These are phyloP conservation scores for Troglohyphantes excavatus DNA, from an alignment of 2,888 invertebrate genomes.

Conservation along the genomic window DNA sequence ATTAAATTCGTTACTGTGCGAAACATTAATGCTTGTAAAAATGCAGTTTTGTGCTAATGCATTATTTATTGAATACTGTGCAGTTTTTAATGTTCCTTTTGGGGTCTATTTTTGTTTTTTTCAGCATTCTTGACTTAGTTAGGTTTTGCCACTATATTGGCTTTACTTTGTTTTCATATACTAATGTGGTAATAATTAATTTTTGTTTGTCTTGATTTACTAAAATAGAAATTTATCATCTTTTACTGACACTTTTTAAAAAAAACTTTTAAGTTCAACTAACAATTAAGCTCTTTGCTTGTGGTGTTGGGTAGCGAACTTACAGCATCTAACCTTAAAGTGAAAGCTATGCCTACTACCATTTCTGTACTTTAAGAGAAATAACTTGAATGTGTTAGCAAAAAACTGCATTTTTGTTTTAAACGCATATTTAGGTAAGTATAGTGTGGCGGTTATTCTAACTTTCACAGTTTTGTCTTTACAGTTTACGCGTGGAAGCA, in stretches of 20 bases:
- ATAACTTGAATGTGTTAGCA: slow-evolving; percentile 8
- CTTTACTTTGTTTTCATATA: background rate
- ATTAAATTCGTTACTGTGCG: background rate
- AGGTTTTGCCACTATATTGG: background rate
- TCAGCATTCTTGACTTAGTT: background rate
- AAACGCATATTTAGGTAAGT: background rate
- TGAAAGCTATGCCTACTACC: background rate
- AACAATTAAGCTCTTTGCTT: too few species aligned
- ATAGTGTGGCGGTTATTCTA: background rate
- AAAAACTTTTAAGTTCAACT: too few species aligned
- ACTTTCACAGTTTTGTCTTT: background rate
- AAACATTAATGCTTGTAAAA: slow-evolving; percentile 9
- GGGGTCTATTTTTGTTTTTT: background rate
- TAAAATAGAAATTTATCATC: too few species aligned
- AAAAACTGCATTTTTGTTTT: background rate
- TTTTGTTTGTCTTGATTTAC: too few species aligned
- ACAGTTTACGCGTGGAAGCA: slow-evolving; percentile 9
- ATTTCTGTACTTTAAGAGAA: background rate
- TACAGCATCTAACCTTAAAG: too few species aligned
- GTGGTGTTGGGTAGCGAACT: too few species aligned
- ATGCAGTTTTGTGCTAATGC: slow-evolving; percentile 31
- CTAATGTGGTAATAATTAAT: too few species aligned
- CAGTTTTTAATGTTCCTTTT: too few species aligned
- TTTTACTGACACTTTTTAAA: too few species aligned
- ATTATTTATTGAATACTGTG: too few species aligned